Percentiles rank a stretch among this genome's conserved stretches.
Conservation (phyloP, 2,797 vertebrate genomes). For the Megalops cyprinoides region DNA sequence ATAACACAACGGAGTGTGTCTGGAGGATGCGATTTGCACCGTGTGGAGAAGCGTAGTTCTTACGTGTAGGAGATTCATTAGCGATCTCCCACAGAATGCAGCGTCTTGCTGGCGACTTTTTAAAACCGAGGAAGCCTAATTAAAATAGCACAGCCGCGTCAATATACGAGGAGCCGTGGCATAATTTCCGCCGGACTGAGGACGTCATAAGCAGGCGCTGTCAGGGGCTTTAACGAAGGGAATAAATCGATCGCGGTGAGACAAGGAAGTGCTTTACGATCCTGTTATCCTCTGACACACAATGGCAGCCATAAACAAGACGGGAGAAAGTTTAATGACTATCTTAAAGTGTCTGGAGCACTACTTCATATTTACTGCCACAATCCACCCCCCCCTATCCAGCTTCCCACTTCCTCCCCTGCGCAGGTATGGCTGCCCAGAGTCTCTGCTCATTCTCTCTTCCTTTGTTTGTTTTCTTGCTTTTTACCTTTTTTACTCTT, state of each 20-base stretch:
- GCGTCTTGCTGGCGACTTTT: slow-evolving; percentile 65
- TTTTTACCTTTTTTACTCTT: too few relatives aligned
- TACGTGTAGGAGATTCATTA: slow-evolving; percentile 59
- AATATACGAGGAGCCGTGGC: slow-evolving; percentile 75
- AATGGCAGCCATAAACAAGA: slow-evolving; percentile 73
- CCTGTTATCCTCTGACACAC: slow-evolving; percentile 61
- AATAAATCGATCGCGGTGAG: slow-evolving; percentile 76
- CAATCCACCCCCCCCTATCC: neutral
- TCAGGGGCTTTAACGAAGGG: slow-evolving; percentile 76
- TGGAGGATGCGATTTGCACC: neutral
- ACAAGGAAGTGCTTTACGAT: slow-evolving; percentile 73
- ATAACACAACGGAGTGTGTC: neutral
- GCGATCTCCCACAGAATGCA: slow-evolving; percentile 73
- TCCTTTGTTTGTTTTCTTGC: too few relatives aligned
- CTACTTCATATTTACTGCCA: slow-evolving; percentile 52
- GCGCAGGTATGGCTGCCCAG: neutral
- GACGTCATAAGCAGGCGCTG: slow-evolving; percentile 78
- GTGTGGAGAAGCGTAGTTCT: neutral
- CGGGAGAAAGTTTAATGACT: slow-evolving; percentile 74
- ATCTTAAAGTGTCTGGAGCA: slow-evolving; percentile 76
- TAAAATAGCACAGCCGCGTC: slow-evolving; percentile 81
- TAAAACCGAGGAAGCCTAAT: slow-evolving; percentile 75
- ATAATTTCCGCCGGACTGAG: slow-evolving; percentile 75
- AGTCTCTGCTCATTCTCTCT: too few relatives aligned
- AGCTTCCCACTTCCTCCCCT: too few relatives aligned